Conservation (phyloP, 2,888 invertebrate genomes). For the Phytoseiulus persimilis region DNA sequence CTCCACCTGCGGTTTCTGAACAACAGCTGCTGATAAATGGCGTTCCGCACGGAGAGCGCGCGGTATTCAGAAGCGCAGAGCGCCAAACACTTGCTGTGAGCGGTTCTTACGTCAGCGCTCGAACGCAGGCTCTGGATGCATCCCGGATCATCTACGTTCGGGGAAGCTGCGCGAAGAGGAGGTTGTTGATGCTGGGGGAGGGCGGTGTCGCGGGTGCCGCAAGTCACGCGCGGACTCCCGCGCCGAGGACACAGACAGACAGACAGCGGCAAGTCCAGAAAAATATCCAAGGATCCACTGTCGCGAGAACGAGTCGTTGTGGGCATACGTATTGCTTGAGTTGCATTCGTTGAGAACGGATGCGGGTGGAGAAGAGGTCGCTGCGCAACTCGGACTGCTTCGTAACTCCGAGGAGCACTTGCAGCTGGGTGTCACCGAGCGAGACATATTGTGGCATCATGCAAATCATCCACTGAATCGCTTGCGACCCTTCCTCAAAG, state of each 20-base stretch:
- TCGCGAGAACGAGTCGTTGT: too few relatives aligned
- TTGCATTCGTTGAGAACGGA: not conserved
- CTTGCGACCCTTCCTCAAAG: too few relatives aligned
- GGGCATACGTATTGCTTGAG: not conserved
- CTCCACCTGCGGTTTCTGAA: not conserved
- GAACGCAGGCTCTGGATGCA: not conserved
- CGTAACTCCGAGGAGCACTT: too few relatives aligned
- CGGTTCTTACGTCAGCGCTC: not conserved
- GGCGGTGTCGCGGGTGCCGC: not conserved
- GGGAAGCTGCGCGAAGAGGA: not conserved
- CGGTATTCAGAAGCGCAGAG: not conserved
- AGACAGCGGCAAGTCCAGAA: too few relatives aligned
- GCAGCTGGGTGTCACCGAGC: too few relatives aligned
- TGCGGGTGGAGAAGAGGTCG: not conserved
- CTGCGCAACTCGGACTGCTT: too few relatives aligned
- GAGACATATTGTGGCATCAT: too few relatives aligned
- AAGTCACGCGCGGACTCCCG: not conserved
- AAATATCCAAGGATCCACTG: too few relatives aligned
- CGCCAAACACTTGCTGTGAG: not conserved
- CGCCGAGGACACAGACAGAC: too few relatives aligned
- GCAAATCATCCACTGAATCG: too few relatives aligned
- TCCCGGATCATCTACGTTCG: not conserved
- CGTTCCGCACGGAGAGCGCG: not conserved
- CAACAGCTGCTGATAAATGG: constrained; percentile 5
- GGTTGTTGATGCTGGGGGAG: not conserved